Evolutionary conservation across 2,797 vertebrate species (phyloP), one percentile per base, ranked within the genome.

Genomic region (Coreius guichenoti): DNA sequence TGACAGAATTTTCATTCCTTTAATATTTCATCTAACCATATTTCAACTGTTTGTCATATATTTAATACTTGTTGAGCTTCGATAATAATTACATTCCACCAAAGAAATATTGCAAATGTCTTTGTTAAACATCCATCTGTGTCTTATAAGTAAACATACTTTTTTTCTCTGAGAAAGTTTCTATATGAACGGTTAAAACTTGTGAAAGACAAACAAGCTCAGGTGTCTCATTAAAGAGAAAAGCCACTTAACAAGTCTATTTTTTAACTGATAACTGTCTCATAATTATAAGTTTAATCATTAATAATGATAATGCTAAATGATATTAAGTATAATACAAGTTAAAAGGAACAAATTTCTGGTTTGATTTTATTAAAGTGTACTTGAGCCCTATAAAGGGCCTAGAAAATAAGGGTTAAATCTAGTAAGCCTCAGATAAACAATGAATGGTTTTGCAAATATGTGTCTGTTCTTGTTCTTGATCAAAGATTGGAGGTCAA

Each of bases 401-500:
- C 19, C 21, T 76, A 11, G 7, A 58, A 43, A n/a, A 77, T 17
- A 21, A 77, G 36, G 76, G 56, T 61, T 43, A 43, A 78, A 9
- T 45, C 54, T 78, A 61, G n/a, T 61, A 61, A 78, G 54, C 33
- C 33, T 43, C 8, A 43, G 75, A 78, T 61, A 78, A 61, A 61
- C 8, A 43, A 6, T 11, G 14, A 43, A 78, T 43, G 36, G 14
- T 58, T 77, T 56, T 0, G 23, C 4, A 78, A 61, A 78, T 77
- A 81, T 61, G 2, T 54, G 31, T 47, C 13, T 72, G 26, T 61
- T 79, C 19, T 31, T 13, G 43, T 26, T 21, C 51, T 70, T 47
- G 21, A 29, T 75, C 8, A 65, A 65, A 51, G 82, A 84, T 72
- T n/a, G 79, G 65, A 70, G 68, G 51, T 84, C 51, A 68, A 68